Base-by-base conservation (phyloP, 2,113 vertebrate species). In the Elaphurus davidianus region DNA sequence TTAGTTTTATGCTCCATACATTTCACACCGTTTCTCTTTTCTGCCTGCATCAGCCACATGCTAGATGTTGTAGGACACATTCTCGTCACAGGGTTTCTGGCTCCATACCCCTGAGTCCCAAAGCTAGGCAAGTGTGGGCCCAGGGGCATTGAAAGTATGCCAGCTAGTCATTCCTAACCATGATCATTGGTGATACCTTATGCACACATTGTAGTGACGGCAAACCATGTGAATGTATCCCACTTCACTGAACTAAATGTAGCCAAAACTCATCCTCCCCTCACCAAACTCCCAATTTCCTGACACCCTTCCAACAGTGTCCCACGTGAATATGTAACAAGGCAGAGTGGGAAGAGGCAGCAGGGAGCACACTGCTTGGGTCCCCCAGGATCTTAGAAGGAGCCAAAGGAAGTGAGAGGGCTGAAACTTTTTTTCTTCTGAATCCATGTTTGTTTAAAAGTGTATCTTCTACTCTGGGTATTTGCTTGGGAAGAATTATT, bases 401-500 rank as follows among this genome's bases (percentile, higher is more conserved):
- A 10, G 6, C 25, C 14, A 3, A 2, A 33, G 9, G 1, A 59
- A n/a, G 8, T 8, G 6, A 78, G 25, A 2, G 14, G 3, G 55
- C 33, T 36, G n/a, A 47, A 50, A 52, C 25, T 64, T 71, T 21
- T 2, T 47, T 96, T 50, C 1, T 27, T 93, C 8, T 91, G 55
- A 54, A n/a, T 2, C 25, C 14, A 43, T 10, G 5, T 54, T 64
- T 45, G 11, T 45, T 82, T 89, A 81, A 50, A 50, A 84, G 10
- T 67, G 10, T 88, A 60, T 90, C 25, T 88, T 74, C n/a, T 82
- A 5, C 16, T 62, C 43, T 52, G 33, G 4, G 0, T 23, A 64
- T 45, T 90, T 40, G 4, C 23, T 93, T 59, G 2, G 47, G 8
- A 67, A 90, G 76, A 17, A 10, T 88, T 78, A 83, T 81, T 55